These are phyloP conservation scores for Campopleginae sp. DNA, from an alignment of 2,888 invertebrate species.

Conservation along the genomic window DNA sequence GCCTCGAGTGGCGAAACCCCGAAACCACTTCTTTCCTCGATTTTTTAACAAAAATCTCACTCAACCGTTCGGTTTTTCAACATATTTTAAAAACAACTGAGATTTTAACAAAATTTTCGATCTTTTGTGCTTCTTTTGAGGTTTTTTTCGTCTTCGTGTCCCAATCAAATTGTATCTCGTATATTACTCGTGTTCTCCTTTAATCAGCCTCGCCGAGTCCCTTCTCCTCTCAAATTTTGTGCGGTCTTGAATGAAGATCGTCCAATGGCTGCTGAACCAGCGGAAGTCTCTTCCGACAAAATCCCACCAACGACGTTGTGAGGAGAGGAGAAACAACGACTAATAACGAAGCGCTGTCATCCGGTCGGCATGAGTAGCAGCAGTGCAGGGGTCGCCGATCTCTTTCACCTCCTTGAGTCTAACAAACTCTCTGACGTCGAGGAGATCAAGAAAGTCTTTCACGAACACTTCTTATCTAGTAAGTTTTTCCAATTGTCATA, in stretches of 20 bases:
- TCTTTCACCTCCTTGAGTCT: conserved; percentile 89
- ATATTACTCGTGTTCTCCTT: not conserved
- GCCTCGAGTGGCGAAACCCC: not conserved
- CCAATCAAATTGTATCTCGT: not conserved
- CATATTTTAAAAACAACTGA: not conserved
- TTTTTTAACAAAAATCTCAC: not conserved
- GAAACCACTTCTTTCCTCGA: conserved; percentile 1
- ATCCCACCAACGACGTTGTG: conserved; percentile 19
- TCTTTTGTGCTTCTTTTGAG: not conserved
- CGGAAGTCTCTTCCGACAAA: conserved; percentile 49
- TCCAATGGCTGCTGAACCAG: conserved; percentile 64
- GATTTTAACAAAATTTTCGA: not conserved
- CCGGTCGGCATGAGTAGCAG: conserved; percentile 76
- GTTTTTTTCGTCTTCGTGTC: not conserved
- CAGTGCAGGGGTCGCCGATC: conserved; percentile 84
- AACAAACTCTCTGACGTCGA: conserved; percentile 88
- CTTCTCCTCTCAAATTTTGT: conserved; percentile 11
- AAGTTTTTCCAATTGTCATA: conserved; percentile 79
- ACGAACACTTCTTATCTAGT: conserved; percentile 90
- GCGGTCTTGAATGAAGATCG: conserved; percentile 66
- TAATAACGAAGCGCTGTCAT: conserved; percentile 42
- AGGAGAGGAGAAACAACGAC: conserved; percentile 35
- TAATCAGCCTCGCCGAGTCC: conserved; percentile 16
- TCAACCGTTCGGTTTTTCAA: not conserved
- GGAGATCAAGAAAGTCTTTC: conserved; percentile 88